These are phyloP conservation scores for Carcharodon carcharias DNA, from an alignment of 2,797 vertebrate genomes.

Conservation along the genomic window DNA sequence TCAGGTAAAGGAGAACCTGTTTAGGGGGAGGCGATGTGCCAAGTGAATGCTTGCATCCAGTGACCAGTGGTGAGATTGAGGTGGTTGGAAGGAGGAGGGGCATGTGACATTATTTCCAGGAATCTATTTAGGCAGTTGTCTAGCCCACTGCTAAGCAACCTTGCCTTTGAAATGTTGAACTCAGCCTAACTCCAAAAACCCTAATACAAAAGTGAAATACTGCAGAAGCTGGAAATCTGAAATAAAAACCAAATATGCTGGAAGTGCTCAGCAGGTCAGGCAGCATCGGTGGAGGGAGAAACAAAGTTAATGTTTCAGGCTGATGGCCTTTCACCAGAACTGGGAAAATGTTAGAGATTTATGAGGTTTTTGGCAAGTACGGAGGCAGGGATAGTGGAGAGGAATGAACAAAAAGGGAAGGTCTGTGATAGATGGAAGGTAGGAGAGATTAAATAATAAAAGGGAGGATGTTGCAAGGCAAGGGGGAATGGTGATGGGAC, in stretches of 20 bases:
- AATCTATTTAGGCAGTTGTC: neutral
- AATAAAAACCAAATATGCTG: neutral
- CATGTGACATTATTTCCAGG: neutral
- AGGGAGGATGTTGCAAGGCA: neutral
- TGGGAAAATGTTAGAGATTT: neutral
- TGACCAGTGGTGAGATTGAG: neutral
- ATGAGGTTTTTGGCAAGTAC: neutral
- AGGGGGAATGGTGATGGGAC: neutral
- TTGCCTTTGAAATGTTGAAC: neutral
- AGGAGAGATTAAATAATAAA: neutral
- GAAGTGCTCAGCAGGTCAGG: neutral
- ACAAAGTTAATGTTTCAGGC: neutral
- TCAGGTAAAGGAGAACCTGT: neutral
- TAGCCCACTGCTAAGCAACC: neutral
- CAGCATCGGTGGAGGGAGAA: neutral
- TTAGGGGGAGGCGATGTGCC: neutral
- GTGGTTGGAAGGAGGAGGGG: too few relatives aligned
- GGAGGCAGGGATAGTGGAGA: neutral
- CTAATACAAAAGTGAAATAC: neutral
- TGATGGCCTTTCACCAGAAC: neutral
- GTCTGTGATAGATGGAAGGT: neutral
- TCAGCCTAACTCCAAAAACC: neutral
- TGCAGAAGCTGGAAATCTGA: neutral
- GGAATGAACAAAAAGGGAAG: neutral
- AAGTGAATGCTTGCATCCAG: neutral